Conservation (phyloP, 2,888 invertebrate genomes). For the Noctua janthe region DNA sequence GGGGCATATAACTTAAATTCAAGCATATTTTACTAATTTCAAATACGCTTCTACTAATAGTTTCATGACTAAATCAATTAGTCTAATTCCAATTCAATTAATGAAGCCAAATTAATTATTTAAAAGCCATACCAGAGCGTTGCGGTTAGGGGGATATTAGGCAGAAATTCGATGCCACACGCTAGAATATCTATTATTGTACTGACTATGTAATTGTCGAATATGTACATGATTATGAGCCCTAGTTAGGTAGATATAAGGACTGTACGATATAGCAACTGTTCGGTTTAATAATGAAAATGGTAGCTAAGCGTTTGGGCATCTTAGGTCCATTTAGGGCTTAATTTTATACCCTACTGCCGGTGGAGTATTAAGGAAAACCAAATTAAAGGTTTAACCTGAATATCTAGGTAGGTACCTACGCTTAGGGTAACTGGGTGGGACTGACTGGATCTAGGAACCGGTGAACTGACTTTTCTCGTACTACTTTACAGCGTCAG, state of each 20-base stretch:
- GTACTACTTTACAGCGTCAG: background rate
- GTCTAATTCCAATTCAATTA: slow-evolving; percentile 40
- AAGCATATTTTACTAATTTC: background rate
- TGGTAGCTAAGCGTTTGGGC: background rate
- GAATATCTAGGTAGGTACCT: background rate
- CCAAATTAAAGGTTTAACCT: slow-evolving; percentile 2
- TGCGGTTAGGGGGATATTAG: slow-evolving; percentile 41
- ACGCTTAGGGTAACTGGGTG: background rate
- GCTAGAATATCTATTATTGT: slow-evolving; percentile 37
- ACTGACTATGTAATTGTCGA: slow-evolving; percentile 22
- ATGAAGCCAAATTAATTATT: slow-evolving; percentile 51
- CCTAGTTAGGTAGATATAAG: background rate
- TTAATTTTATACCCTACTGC: slow-evolving; percentile 16
- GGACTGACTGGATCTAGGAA: background rate
- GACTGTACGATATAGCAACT: background rate
- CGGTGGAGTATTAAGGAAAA: slow-evolving; percentile 14
- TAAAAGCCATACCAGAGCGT: slow-evolving; percentile 23
- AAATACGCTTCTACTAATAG: slow-evolving; percentile 11
- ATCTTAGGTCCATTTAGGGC: slow-evolving; percentile 6
- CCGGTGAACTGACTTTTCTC: background rate
- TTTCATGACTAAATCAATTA: slow-evolving; percentile 43
- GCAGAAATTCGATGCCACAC: slow-evolving; percentile 14
- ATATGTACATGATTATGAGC: background rate
- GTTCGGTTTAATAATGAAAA: slow-evolving; percentile 41
- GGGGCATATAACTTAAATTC: background rate